Evolutionary conservation across 2,797 vertebrate species (phyloP).

Genomic region (Sebastes hubbsi): DNA sequence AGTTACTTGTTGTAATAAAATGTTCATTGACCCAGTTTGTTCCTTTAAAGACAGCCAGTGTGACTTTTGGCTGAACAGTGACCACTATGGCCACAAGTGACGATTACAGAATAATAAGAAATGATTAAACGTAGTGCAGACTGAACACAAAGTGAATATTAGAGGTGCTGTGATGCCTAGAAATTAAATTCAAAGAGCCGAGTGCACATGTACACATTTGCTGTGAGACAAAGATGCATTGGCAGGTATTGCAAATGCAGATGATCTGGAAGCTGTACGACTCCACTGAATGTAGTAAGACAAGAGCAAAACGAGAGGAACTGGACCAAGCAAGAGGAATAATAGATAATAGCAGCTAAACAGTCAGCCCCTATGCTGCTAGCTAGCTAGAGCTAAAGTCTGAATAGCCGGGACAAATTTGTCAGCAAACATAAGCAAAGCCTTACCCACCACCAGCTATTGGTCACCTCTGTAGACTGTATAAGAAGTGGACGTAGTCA

Average conservation of each 20-base stretch:
- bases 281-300: neutral
- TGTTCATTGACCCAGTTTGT: constrained; percentile 1
- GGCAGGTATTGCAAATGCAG: neutral
- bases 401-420: neutral
- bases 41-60: neutral
- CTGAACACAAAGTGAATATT: neutral
- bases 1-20: neutral
- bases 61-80: neutral
- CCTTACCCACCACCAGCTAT: too few species aligned
- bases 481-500: too few species aligned
- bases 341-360: neutral
- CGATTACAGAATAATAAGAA: too few species aligned
- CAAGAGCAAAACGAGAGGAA: neutral
- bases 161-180: neutral
- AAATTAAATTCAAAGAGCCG: neutral
- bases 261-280: neutral
- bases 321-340: neutral
- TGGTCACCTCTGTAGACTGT: too few species aligned
- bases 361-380: neutral
- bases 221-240: too few species aligned
- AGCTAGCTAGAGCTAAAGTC: neutral
- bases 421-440: too few species aligned
- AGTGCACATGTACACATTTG: too few species aligned
- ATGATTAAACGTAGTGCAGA: neutral
- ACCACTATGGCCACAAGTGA: neutral